A percentile compares a stretch with the other conserved stretches of the same genome.
Conservation (phyloP, 2,113 vertebrate genomes). For the Eptesicus fuscus region DNA sequence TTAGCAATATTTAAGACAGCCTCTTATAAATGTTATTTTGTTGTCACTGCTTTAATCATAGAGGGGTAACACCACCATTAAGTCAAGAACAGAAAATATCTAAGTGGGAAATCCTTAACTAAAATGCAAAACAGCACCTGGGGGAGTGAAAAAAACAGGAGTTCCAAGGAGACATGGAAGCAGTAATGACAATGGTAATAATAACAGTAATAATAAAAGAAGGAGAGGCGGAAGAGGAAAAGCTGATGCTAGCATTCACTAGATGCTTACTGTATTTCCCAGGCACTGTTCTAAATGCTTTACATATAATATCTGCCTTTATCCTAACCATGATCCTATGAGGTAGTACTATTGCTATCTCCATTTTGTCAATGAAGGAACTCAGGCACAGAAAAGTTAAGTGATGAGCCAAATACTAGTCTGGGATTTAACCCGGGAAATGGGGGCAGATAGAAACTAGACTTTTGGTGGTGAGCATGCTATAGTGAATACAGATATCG, state of each 20-base stretch:
- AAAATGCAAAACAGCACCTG: background rate
- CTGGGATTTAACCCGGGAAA: background rate
- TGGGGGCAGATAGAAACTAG: too few relatives aligned
- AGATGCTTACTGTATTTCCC: background rate
- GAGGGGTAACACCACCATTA: background rate
- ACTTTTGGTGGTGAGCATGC: too few relatives aligned
- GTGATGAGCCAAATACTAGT: background rate
- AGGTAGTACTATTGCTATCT: background rate
- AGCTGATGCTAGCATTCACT: background rate
- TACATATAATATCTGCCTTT: background rate
- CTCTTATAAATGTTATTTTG: background rate
- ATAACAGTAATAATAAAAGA: background rate
- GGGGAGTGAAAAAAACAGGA: background rate
- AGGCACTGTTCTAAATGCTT: background rate
- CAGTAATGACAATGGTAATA: background rate
- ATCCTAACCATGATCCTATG: background rate
- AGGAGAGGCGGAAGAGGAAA: background rate
- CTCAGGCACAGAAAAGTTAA: background rate
- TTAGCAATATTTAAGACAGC: background rate
- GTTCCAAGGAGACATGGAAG: background rate
- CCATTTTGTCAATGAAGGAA: background rate
- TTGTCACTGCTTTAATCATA: background rate
- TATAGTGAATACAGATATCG: background rate
- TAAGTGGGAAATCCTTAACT: background rate
- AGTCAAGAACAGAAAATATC: background rate